Conservation (phyloP, 2,113 vertebrate species). For the Heterotilapia buettikoferi region DNA sequence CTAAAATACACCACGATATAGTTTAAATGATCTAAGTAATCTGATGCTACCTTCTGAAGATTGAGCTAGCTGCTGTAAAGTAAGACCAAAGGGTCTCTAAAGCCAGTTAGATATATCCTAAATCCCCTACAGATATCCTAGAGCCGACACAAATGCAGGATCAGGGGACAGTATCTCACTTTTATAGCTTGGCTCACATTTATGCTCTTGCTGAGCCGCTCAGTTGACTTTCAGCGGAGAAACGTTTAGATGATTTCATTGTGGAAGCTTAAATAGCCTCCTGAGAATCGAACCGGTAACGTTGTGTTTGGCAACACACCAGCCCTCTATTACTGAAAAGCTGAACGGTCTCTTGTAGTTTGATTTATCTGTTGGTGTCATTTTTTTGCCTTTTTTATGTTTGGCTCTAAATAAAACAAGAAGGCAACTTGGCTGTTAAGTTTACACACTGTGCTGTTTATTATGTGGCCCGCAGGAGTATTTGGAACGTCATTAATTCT, state of each 20-base stretch:
- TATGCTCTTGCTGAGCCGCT: constrained; percentile 28
- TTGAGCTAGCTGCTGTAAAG: not conserved
- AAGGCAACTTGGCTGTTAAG: constrained; percentile 3
- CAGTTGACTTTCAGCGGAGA: constrained; percentile 28
- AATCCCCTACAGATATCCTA: not conserved
- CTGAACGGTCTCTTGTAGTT: not conserved
- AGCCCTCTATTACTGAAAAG: not conserved
- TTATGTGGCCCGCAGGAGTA: constrained; percentile 29
- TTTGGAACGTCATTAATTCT: constrained; percentile 49
- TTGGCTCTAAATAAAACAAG: constrained; percentile 8
- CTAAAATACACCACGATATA: not conserved
- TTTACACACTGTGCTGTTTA: constrained; percentile 26
- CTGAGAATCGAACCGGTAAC: constrained; percentile 7
- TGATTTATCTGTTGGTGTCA: not conserved
- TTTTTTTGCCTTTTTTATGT: not conserved
- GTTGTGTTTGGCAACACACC: constrained; percentile 11
- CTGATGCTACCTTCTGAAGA: not conserved
- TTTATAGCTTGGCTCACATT: constrained; percentile 36
- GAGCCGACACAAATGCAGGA: constrained; percentile 1
- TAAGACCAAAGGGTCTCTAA: not conserved
- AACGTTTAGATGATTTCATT: constrained; percentile 25
- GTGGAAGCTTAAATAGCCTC: constrained; percentile 17
- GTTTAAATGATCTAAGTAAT: not conserved
- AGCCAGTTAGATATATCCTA: not conserved
- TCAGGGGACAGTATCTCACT: constrained; percentile 12